Base-by-base conservation (phyloP, 2,888 invertebrate species). In the Julus scanicus region DNA sequence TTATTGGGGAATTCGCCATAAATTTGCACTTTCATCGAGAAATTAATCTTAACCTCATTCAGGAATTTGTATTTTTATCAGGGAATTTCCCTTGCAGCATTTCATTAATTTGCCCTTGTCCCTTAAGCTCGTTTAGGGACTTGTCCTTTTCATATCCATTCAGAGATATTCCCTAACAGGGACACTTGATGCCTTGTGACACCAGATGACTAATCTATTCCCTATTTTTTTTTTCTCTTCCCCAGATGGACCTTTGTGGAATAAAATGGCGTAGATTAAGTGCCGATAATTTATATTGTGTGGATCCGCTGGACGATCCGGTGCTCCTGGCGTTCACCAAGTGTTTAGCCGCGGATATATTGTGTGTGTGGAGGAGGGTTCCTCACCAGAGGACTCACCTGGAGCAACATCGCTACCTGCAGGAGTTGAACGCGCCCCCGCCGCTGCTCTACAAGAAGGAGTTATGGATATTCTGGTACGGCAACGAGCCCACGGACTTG, bases 391-490 rank as follows among this genome's bases (percentile, higher is more conserved):
- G 88, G 49, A 85, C 83, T 71, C 40, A 57, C 83, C 86, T 88
- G 57, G 89, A 88, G 63, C 88, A 39, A 87, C 88, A 40, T 87
- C 89, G 84, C 88, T 89, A 88, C 89, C 90, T 88, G 90, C 89
- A 85, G 88, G 89, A 87, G 85, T 87, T 53, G 89, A 89, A 63
- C 88, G 89, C 44, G 57, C 87, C 89, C 89, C 89, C 89, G 89
- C 90, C 93, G 92, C 94, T 93, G 91, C 93, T 94, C 95, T 92
- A 90, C 90, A 89, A 90, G 88, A 99, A 99, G 94, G 99, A 99
- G 93, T 95, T 99, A 89, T 99, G 99, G 99, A 97, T 99, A 93
- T 99, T 99, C 94, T 99, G 99, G 99, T 99, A 99, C 94, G 98
- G 98, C 92, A 98, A 98, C 92, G 97, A 98, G 93, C 98, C 98